Base-by-base conservation (phyloP, 2,113 vertebrate species). In the Lamprologus lemairii region DNA sequence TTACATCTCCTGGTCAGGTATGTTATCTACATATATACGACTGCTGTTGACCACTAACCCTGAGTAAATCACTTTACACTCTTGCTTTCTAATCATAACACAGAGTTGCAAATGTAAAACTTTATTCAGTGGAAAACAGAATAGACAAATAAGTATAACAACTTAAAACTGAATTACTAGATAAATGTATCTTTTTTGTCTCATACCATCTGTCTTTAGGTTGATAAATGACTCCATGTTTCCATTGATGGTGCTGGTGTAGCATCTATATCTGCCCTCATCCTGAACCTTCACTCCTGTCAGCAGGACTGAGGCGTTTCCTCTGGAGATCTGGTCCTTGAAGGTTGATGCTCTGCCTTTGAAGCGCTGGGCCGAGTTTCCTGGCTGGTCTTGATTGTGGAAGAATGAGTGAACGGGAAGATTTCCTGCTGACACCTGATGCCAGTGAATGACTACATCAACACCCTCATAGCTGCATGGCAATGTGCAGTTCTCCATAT, bases 291-390 rank as follows among this genome's bases (percentile, higher is more conserved):
- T 6, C 57, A 96, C 63, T 4, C 87, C 23, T 13, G 8, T 89
- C 57, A 97, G 93, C 42, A 51, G 86, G 42, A 97, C 94, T 3
- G 96, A 97, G 16, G 92, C 90, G 7, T 97, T 96, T 82, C 96
- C 97, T 9, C 1, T 5, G 7, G 17, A 6, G 37, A 96, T 92
- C 78, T 94, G 84, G 35, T 91, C 10, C 0, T 19, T n/a, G 80
- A 96, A 37, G n/a, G 58, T n/a, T 13, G 28, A 79, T 1, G 42
- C 60, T 45, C 83, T 58, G 71, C 7, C 10, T 35, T 21, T 49
- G 73, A 51, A 85, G 42, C 0, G 11, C 19, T 47, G 40, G 6
- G 8, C 57, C 0, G 1, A 17, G 57, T 60, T 60, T 60, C 3
- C 71, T 85, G 83, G 68, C 12, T 85, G 83, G 53, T 79, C 68